A percentile compares a stretch with the other conserved stretches of the same genome.
phyloP scores from a whole-genome alignment of 2,797 vertebrate species.

The Lemur catta region DNA sequence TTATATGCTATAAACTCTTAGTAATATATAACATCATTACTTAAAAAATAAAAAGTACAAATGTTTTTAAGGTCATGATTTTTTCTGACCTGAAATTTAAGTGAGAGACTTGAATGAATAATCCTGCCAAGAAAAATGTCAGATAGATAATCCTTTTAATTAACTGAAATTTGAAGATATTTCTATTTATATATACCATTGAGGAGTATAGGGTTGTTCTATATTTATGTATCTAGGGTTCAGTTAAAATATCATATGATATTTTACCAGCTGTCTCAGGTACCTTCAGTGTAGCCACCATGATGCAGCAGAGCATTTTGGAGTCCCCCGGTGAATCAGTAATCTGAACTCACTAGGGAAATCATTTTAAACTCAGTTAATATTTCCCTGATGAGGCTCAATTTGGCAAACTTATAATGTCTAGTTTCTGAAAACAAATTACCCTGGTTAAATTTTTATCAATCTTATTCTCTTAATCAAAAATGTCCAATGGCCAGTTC shows the following conservation, averaged over 20 bases:
- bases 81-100: constrained; percentile 48
- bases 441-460: background rate
- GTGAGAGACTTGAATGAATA: background rate
- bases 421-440: constrained; percentile 29
- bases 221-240: background rate
- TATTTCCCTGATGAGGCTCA: background rate
- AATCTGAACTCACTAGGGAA: background rate
- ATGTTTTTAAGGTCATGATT: background rate
- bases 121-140: background rate
- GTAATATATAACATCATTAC: background rate
- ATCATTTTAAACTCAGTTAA: background rate
- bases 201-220: background rate
- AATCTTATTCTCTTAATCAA: background rate
- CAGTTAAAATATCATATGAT: background rate
- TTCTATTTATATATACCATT: background rate
- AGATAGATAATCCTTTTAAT: constrained; percentile 2
- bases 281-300: background rate
- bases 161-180: background rate
- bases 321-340: background rate
- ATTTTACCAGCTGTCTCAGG: background rate
- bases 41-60: background rate
- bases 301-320: background rate
- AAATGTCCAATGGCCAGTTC: background rate
- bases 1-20: background rate
- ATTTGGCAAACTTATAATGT: background rate